Evolutionary conservation across 2,113 vertebrate species (phyloP).

Genomic region (Hypanus sabinus): DNA sequence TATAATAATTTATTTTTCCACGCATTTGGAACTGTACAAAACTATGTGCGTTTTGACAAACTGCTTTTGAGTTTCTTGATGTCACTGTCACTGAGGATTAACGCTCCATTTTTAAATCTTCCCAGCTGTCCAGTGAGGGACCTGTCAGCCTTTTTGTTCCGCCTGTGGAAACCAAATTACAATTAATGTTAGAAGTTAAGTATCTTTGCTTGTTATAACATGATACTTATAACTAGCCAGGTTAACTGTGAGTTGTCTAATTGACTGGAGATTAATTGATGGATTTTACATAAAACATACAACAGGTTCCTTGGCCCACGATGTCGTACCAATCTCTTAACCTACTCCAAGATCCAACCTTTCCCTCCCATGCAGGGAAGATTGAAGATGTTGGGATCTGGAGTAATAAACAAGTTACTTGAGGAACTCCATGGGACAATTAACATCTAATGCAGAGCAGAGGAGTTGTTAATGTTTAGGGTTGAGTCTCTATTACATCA

Average conservation of each 20-base stretch:
- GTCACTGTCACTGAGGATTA: conserved; percentile 74
- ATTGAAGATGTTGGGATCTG: too few relatives aligned
- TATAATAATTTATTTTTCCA: not conserved
- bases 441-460: too few relatives aligned
- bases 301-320: too few relatives aligned
- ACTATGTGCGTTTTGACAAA: not conserved
- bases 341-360: too few relatives aligned
- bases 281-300: too few relatives aligned
- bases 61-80: conserved; percentile 76
- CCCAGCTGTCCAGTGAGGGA: conserved; percentile 73
- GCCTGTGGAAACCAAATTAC: conserved; percentile 50
- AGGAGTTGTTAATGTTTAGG: too few relatives aligned
- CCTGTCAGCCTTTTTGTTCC: conserved; percentile 59
- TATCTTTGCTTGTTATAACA: not conserved
- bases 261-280: too few relatives aligned
- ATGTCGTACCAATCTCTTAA: too few relatives aligned
- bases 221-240: not conserved
- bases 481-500: too few relatives aligned
- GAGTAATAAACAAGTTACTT: too few relatives aligned
- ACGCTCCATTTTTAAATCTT: conserved; percentile 81
- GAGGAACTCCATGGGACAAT: too few relatives aligned
- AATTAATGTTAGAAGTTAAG: not conserved
- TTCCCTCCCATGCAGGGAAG: too few relatives aligned
- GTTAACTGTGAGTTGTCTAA: not conserved
- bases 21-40: not conserved